These are phyloP conservation scores for Ispidina picta DNA, from an alignment of 2,797 vertebrate genomes.

Conservation along the genomic window DNA sequence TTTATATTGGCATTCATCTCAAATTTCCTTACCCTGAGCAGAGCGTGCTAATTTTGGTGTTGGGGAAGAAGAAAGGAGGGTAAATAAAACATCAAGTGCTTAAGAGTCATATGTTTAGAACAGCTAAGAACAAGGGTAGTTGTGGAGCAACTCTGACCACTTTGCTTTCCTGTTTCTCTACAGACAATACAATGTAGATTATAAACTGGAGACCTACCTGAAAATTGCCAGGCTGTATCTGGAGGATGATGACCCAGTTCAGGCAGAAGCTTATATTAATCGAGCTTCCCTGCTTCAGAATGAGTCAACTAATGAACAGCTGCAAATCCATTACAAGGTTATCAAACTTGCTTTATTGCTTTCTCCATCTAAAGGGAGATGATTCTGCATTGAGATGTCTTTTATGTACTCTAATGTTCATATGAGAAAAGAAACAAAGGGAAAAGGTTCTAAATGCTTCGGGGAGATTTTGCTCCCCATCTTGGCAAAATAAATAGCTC, in stretches of 20 bases:
- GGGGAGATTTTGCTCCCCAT: neutral
- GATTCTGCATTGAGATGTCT: neutral
- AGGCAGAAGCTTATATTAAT: conserved; percentile 98
- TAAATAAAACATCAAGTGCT: neutral
- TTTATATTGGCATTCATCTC: neutral
- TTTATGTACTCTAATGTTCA: neutral
- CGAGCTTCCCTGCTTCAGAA: conserved; percentile 97
- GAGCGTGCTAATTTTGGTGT: neutral
- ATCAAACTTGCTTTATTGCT: neutral
- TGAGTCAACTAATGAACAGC: conserved; percentile 96
- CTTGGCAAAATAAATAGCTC: neutral
- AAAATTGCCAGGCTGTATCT: conserved; percentile 97
- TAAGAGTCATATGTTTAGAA: neutral
- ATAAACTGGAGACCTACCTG: conserved; percentile 97
- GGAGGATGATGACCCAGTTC: conserved; percentile 96
- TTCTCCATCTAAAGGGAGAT: neutral
- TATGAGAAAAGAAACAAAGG: neutral
- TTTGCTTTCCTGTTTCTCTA: neutral
- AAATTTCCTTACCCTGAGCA: neutral
- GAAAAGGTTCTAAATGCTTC: neutral
- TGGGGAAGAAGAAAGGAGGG: neutral
- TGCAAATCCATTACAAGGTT: conserved; percentile 99
- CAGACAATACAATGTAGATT: conserved; percentile 98
- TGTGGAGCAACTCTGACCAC: neutral
- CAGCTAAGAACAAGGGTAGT: neutral